Conservation (phyloP, 1,140 invertebrate genomes). For the Trigoniulus corallinus region DNA sequence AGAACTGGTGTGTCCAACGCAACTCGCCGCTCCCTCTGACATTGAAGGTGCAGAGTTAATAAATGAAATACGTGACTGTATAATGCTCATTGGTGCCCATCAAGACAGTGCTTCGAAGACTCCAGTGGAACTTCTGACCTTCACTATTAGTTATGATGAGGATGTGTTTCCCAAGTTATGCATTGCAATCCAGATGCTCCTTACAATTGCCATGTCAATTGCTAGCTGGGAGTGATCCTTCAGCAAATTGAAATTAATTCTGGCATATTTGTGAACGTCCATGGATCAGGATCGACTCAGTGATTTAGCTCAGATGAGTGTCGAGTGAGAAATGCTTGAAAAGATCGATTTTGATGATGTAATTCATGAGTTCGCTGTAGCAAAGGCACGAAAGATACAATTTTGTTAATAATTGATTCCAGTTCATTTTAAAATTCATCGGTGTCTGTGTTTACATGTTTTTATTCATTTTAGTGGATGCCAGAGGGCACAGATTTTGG, state of each 20-base stretch:
- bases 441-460: too few relatives aligned
- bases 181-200: conserved; percentile 4
- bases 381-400: conserved; percentile 6
- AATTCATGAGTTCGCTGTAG: conserved; percentile 8
- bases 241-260: conserved; percentile 6
- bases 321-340: conserved; percentile 6
- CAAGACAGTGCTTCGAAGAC: neutral
- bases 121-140: conserved; percentile 4
- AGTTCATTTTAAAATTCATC: too few relatives aligned
- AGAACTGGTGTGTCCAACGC: too few relatives aligned
- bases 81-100: neutral
- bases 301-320: neutral
- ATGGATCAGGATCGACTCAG: conserved; percentile 1
- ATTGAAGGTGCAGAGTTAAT: neutral
- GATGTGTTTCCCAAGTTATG: conserved; percentile 5
- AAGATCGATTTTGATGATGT: conserved; percentile 8
- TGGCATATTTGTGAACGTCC: conserved; percentile 1
- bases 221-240: conserved; percentile 2
- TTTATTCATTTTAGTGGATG: too few relatives aligned
- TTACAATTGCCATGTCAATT: conserved; percentile 4
- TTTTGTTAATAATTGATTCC: too few relatives aligned
- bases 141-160: conserved; percentile 1
- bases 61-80: conserved; percentile 5
- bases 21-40: too few relatives aligned
- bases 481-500: too few relatives aligned